Base-by-base conservation (phyloP, 2,113 vertebrate species). In the Thalassarche chlororhynchos region DNA sequence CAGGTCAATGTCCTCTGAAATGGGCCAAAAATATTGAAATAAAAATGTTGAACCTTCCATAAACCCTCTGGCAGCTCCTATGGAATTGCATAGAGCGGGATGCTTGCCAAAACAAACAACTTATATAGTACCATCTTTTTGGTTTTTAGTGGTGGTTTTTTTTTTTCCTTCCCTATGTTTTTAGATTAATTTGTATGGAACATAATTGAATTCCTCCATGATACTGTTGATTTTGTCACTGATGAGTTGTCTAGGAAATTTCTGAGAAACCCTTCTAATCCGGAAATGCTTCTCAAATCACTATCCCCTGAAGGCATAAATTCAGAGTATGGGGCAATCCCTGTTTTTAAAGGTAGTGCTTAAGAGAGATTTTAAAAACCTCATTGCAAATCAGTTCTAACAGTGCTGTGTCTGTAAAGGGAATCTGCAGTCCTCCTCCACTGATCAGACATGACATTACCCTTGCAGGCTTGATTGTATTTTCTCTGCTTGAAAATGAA, bases 1-100 rank as follows among this genome's bases (percentile, higher is more conserved):
- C 64, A 91, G 75, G 74, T 94, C 71, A 49, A 38, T 87, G 36
- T 81, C 69, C 24, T 80, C 42, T 10, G 8, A 95, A 89, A 60
- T 38, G 29, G 36, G 34, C 78, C 79, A 44, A 83, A 87, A 87
- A 14, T 4, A 40, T n/a, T 77, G 40, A 80, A 91, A 79, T 38
- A 52, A 79, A 96, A 95, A 76, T 62, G 10, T 51, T 97, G 74
- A 93, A 89, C 32, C 36, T 79, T 93, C 46, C 17, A 32, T 87
- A 95, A 87, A 89, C 31, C 85, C 54, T 94, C 68, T 92, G 77
- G 47, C 31, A 84, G 28, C 17, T 61, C 51, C 34, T 64, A 49
- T 52, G 26, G 34, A 92, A 72, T 55, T 65, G 17, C 46, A 55
- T 3, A 70, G 42, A 84, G 8, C 19, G 87, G 21, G 9, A 49